These are phyloP conservation scores for Microctenopoma lineatum DNA, from an alignment of 2,797 vertebrate genomes.

Conservation along the genomic window DNA sequence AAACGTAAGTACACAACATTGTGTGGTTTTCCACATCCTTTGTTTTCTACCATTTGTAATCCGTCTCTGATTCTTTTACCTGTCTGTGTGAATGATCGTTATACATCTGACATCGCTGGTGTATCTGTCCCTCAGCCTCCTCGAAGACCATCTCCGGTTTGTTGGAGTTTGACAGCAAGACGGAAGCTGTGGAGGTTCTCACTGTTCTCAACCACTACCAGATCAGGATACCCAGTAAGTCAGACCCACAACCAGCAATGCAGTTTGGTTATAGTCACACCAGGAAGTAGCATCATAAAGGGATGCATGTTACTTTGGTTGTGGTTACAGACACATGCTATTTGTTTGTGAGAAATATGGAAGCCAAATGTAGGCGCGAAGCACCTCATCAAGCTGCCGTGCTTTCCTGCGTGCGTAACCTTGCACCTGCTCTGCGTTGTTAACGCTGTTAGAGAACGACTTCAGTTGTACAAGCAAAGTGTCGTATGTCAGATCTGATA, in stretches of 20 bases:
- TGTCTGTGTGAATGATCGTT: not conserved
- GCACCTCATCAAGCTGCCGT: no score
- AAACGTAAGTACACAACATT: slow-evolving; percentile 90
- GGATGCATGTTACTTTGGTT: no score
- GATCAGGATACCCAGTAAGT: slow-evolving; percentile 97
- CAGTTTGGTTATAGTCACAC: not conserved
- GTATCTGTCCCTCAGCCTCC: slow-evolving; percentile 82
- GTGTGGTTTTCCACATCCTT: not conserved
- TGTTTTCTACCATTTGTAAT: not conserved
- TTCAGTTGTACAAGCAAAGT: no score
- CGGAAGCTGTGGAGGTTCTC: slow-evolving; percentile 96
- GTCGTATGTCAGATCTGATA: no score
- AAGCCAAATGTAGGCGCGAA: no score
- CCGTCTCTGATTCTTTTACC: not conserved
- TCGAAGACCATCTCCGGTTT: slow-evolving; percentile 96
- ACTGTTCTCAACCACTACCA: slow-evolving; percentile 98
- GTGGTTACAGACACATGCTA: no score
- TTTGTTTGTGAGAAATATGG: no score
- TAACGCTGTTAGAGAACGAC: no score
- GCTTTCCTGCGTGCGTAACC: no score
- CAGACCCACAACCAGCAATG: not conserved
- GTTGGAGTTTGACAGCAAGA: slow-evolving; percentile 96
- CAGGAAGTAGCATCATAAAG: no score
- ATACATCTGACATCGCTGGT: not conserved
- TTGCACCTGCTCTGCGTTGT: no score